These are phyloP conservation scores for Drosophila pseudotalamancana DNA, from an alignment of 2,888 invertebrate genomes.

Conservation along the genomic window DNA sequence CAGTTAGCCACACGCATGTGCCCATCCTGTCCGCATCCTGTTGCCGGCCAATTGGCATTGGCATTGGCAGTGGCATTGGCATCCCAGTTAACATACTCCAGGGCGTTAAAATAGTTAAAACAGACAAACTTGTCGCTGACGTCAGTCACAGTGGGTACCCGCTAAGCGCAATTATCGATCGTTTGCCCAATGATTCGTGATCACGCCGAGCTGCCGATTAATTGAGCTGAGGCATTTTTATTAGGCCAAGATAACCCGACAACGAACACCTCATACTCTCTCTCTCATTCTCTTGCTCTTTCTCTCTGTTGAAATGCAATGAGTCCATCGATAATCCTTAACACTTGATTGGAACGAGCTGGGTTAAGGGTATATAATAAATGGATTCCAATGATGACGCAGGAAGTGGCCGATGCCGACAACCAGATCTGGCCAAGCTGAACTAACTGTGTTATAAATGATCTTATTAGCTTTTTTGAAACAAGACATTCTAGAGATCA, in stretches of 20 bases:
- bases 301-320: neutral
- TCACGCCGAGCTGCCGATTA: conserved; percentile 71
- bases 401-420: conserved; percentile 60
- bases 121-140: conserved; percentile 30
- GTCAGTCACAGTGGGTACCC: conserved; percentile 46
- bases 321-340: conserved; percentile 23
- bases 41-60: conserved; percentile 45
- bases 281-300: neutral
- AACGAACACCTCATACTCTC: neutral
- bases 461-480: conserved; percentile 80
- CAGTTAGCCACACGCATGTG: conserved; percentile 61
- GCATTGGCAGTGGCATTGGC: neutral
- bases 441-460: conserved; percentile 80
- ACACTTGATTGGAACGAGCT: conserved; percentile 5
- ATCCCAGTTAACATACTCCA: neutral
- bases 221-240: conserved; percentile 75
- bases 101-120: conserved; percentile 28
- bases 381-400: conserved; percentile 53
- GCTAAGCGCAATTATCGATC: conserved; percentile 29
- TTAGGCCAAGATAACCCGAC: conserved; percentile 50
- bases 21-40: conserved; percentile 60
- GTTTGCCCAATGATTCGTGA: conserved; percentile 29
- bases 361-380: conserved; percentile 35
- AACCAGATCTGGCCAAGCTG: conserved; percentile 45
- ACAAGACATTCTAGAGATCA: conserved; percentile 78